A percentile compares a stretch with the other conserved stretches of the same genome.
phyloP scores from a whole-genome alignment of 2,888 invertebrate genomes.

The Oscheius myriophilus region DNA sequence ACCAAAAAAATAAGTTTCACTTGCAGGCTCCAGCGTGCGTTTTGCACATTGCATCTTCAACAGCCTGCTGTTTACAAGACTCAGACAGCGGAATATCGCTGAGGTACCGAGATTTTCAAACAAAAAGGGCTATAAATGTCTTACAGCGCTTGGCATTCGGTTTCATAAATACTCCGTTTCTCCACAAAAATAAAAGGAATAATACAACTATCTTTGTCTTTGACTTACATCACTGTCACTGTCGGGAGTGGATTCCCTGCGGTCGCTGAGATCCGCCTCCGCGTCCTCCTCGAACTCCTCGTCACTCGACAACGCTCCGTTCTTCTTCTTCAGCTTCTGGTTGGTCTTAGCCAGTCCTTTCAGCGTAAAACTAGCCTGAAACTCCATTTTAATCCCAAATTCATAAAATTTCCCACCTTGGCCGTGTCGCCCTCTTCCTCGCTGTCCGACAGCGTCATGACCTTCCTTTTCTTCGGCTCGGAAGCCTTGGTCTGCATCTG shows the following conservation, averaged over 20 bases:
- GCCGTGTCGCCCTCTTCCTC: conserved; percentile 15
- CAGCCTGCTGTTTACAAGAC: no score
- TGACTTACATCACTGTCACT: conserved; percentile 45
- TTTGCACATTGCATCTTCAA: no score
- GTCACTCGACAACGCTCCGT: conserved; percentile 38
- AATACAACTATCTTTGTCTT: no score
- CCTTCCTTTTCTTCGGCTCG: conserved; percentile 23
- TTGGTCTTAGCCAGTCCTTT: conserved; percentile 20
- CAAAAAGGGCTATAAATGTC: no score
- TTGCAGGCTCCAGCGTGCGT: no score
- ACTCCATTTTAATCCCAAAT: not conserved
- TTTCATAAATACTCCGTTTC: no score
- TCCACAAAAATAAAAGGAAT: not conserved
- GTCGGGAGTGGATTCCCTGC: conserved; percentile 41
- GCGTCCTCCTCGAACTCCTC: conserved; percentile 31
- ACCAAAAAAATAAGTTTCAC: no score
- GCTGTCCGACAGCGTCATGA: conserved; percentile 29
- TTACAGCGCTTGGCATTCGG: no score
- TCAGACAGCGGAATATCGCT: no score
- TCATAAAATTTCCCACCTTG: conserved; percentile 5
- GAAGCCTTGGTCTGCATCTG: conserved; percentile 18
- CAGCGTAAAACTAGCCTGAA: conserved; percentile 24
- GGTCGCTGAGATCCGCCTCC: conserved; percentile 32
- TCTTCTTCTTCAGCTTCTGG: conserved; percentile 37
- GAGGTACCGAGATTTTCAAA: no score